Base-by-base conservation (phyloP, 2,113 vertebrate species). In the Scophthalmus maximus region DNA sequence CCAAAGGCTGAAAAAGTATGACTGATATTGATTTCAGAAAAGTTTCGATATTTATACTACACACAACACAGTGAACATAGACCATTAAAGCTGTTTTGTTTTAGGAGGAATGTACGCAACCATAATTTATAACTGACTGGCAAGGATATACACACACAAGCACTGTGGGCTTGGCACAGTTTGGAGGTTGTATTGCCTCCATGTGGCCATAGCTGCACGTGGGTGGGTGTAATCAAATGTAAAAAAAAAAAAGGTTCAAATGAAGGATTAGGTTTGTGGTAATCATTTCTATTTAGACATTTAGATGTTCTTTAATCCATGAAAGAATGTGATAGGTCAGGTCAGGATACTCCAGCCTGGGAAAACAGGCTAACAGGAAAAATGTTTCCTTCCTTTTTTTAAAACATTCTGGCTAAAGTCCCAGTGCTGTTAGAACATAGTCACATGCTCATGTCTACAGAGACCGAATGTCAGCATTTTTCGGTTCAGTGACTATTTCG, bases 151-250 rank as follows among this genome's bases (percentile, higher is more conserved):
- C 18, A 27, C 40, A 56, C 27, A 17, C 25, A 5, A 42, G 36
- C 59, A 73, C 20, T 49, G 46, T 29, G 32, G 36, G 40, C 27
- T 67, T 81, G 53, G 69, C 59, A 67, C 50, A 53, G 68, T 44
- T 50, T 55, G 73, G 26, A 58, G 57, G 44, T 56, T 78, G 69
- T 59, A 53, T 87, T 88, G 89, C 86, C 82, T 88, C 87, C 84
- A 68, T 84, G 86, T 87, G 81, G 81, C 86, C 89, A 74, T 81
- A 79, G 78, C 62, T 84, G 74, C 76, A 84, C 72, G 87, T 63
- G 38, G 14, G 55, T 73, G 47, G 38, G 66, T 82, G 52, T 56
- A 57, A 69, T 69, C 23, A 36, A 68, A 44, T 6, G 9, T 44
- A 73, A 55, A 58, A 56, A n/a, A n/a, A n/a, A n/a, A n/a, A n/a